Evolutionary conservation across 2,797 vertebrate genomes (phyloP).

Genomic region (Dipus sagitta): DNA sequence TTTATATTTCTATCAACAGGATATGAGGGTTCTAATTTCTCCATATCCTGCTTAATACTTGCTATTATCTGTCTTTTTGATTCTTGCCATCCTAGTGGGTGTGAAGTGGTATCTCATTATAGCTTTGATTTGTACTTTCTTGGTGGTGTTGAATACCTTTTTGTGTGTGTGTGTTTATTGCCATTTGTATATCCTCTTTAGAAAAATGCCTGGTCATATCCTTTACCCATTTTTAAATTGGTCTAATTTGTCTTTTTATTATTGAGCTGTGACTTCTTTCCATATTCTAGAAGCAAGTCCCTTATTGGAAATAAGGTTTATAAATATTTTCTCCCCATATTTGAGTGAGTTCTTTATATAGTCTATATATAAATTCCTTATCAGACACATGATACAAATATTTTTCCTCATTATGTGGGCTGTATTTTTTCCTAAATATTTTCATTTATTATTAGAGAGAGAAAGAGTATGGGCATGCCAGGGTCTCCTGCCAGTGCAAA

Average conservation of each 20-base stretch:
- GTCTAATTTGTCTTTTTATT: background rate
- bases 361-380: background rate
- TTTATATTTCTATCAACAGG: background rate
- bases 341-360: background rate
- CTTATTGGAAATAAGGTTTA: background rate
- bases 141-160: background rate
- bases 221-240: background rate
- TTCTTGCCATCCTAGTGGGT: background rate
- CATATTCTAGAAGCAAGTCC: background rate
- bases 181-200: constrained; percentile 10
- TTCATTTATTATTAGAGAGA: no score
- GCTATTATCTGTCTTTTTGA: background rate
- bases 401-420: background rate
- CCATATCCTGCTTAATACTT: background rate
- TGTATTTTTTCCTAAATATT: background rate
- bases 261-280: background rate
- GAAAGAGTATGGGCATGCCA: no score
- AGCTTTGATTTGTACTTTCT: background rate
- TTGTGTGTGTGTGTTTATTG: background rate
- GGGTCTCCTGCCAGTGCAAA: no score
- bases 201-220: background rate
- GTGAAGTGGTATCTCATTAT: background rate
- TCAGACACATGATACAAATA: background rate
- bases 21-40: background rate
- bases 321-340: background rate